Base-by-base conservation (phyloP, 2,888 invertebrate genomes). In the Patella depressa region DNA sequence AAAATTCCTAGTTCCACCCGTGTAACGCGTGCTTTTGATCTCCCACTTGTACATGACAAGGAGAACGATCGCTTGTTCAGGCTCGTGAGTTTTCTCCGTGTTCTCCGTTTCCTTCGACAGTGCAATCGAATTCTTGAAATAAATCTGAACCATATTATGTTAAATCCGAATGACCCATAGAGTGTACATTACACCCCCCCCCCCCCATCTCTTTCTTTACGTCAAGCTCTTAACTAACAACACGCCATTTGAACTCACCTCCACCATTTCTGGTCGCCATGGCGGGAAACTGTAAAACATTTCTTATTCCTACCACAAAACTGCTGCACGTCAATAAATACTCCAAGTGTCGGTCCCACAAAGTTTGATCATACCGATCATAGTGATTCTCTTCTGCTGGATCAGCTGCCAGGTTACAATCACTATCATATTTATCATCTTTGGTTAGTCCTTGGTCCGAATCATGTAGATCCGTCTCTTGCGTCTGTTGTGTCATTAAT, bases 201-300 rank as follows among this genome's bases (percentile, higher is more conserved):
- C 45, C 45, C 45, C 45, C 45, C 7, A 0, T 5, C 45, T 1
- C 45, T 45, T 9, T 9, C 45, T 45, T 9, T 45, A 45, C 34
- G 7, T 5, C 34, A 34, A 34, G 34, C 34, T 4, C 7, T 34
- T 34, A 34, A 34, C 7, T 34, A 7, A 34, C 34, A 7, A 34
- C 34, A 34, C 34, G 34, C 45, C 45, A 45, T 45, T 70, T 11
- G 24, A 34, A 75, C 84, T 78, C 70, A 90, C 90, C 89, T 81
- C 90, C 90, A 12, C 90, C 90, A 84, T 89, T 87, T 73, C 84
- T 85, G 78, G 88, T 87, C 59, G 89, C 88, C 88, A 97, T 94
- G 92, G 97, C 97, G 65, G 97, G 97, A 92, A 97, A 87, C 78
- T 85, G 81, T 9, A 88, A 78, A 14, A 88, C 81, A 76, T 94